Base-by-base conservation (phyloP, 1,140 invertebrate species). In the Bradysia coprophila region DNA sequence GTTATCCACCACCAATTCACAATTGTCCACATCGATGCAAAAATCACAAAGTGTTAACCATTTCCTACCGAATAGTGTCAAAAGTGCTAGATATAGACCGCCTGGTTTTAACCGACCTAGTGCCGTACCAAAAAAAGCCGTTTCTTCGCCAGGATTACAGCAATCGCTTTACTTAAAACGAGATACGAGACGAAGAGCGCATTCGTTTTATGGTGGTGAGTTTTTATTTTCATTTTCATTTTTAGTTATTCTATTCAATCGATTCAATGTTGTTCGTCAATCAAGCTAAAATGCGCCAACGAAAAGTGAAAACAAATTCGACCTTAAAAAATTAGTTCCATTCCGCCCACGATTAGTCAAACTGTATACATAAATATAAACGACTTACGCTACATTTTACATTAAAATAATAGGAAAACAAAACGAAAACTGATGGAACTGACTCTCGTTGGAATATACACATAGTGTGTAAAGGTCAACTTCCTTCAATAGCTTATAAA, bases 41-140 rank as follows among this genome's bases (percentile, higher is more conserved):
- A 80, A 81, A 51, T 72, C 75, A 0, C 75, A 80, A 49, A 78
- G 72, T 45, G 67, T 74, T 34, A 67, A 74, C 53, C 64, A 77
- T 51, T 71, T 76, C 49, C 52, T 69, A 28, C 68, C 70, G 46
- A 67, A 66, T 38, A 71, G 70, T 45, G 82, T 84, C 3, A 86
- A 88, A 52, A 88, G 83, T 21, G 86, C 86, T 4, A 62, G 87
- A 2, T 90, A 91, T 54, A 63, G 86, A 2, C 83, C 86, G 0
- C 85, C 85, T 0, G 85, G 86, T 0, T 80, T 84, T 58, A 68
- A 66, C 38, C 66, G 67, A 37, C 52, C 55, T 50, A 59, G 59
- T 22, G 51, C 59, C 9, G 70, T 69, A 2, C 68, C 72, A 13
- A 81, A 80, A 44, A 62, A 78, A 16, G 77, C 81, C 5, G 69